Evolutionary conservation across 2,113 vertebrate genomes (phyloP), one percentile per base, ranked within the genome.

Genomic region (Condylura cristata): DNA sequence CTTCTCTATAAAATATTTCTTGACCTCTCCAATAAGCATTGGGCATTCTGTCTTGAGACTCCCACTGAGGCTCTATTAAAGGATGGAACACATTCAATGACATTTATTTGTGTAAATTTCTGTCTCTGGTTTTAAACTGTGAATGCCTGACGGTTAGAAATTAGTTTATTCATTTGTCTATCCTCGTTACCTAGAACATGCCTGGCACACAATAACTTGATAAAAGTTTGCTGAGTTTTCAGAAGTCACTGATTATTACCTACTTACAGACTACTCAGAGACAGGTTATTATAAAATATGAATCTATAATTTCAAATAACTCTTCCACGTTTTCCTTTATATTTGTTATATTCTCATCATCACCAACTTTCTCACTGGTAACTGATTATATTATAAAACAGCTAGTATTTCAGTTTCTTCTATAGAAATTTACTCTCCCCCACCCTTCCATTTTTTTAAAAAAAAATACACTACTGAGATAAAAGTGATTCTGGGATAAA

Each of bases 401-500:
- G 63, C 46, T 46, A 75, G 32, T 37, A 34, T 70, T 95, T 95
- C 37, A 82, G 63, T 65, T 58, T 78, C 39, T 92, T 88, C 91
- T 63, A 78, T 34, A 92, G 65, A 91, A 94, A 95, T 94, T 24
- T 53, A 48, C 71, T 80, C 58, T n/a, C 83, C 53, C 20, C 53
- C 7, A 2, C 20, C 53, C 20, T 7, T 53, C n/a, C n/a, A n/a
- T 53, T 53, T 89, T 81, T 94, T 70, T 71, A 44, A 90, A 88
- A 83, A 96, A 84, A 96, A 75, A 86, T 46, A 70, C 61, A 63
- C 70, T 91, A 72, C 14, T 90, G 80, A 79, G 82, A 91, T 89
- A 92, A 91, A 95, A 97, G 85, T 93, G 68, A 97, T 97, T 97
- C 79, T 58, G n/a, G n/a, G n/a, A n/a, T n/a, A n/a, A n/a, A 94